Evolutionary conservation across 2,888 invertebrate genomes (phyloP), one percentile per base, ranked within the genome.

Genomic region (Tachina grossa): DNA sequence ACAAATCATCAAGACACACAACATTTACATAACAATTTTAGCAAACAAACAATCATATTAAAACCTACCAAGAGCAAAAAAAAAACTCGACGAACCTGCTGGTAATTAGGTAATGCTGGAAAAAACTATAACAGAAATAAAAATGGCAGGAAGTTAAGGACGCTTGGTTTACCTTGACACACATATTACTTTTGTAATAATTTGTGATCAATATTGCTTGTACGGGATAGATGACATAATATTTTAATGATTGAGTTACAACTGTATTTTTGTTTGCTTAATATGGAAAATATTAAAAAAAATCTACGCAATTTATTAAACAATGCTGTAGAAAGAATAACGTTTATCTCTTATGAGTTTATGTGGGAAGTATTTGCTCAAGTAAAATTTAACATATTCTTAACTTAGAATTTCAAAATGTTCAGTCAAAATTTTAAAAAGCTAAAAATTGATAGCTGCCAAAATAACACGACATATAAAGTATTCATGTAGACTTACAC

Each of bases 151-250:
- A 31, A 53, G 49, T 66, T 71, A 65, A 82, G 82, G 85, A 71
- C 82, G 74, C 31, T 78, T 53, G 57, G 57, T 82, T 53, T 66
- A 75, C 85, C 85, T 85, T 85, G 85, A 82, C 82, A 85, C 43
- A 79, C 71, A 85, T 75, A 75, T 71, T 8, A 16, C 59, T 69
- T 78, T 53, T 47, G 5, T 22, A 55, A 45, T n/a, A 22, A 75
- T 61, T 75, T 61, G 47, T 61, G 19, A 19, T 19, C 6, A 16
- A 41, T 72, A 51, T 49, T 49, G 45, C 9, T 14, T 57, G 10
- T 53, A n/a, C n/a, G 31, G 3, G 13, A 47, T 31, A 31, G 65
- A 75, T 79, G 69, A 75, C 69, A 65, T 65, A 66, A 71, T 59
- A 65, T 9, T 31, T 55, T 53, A 19, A 59, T 53, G 43, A 10